Evolutionary conservation across 2,113 vertebrate genomes (phyloP).

Genomic region (Sander vitreus): DNA sequence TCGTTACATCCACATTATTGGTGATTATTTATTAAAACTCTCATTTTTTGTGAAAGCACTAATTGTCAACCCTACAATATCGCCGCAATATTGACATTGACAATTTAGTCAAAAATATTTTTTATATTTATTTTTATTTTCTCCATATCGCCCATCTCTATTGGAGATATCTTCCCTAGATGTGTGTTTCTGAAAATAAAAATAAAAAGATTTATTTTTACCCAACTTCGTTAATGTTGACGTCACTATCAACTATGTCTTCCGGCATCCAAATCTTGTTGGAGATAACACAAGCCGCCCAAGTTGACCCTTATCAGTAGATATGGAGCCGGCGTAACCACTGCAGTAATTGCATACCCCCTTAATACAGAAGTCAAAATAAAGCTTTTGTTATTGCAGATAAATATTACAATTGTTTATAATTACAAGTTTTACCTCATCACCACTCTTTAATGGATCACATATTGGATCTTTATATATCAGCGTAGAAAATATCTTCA

Average conservation of each 20-base stretch:
- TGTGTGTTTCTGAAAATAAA: no score
- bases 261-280: background rate
- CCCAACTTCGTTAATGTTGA: background rate
- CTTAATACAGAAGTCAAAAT: background rate
- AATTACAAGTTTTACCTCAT: conserved; percentile 18
- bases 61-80: no score
- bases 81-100: no score
- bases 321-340: background rate
- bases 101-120: no score
- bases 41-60: no score
- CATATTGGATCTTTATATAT: conserved; percentile 41
- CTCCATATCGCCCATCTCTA: no score
- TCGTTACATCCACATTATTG: no score
- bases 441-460: conserved; percentile 19
- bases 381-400: background rate
- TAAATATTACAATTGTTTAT: background rate
- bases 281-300: background rate
- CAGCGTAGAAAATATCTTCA: conserved; percentile 36
- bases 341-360: background rate
- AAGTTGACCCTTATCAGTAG: background rate
- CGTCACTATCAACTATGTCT: background rate
- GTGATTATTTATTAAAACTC: no score
- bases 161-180: no score
- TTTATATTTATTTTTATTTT: no score
- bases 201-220: no score